phyloP scores from a whole-genome alignment of 2,797 vertebrate species.

The Rhincodon typus region DNA sequence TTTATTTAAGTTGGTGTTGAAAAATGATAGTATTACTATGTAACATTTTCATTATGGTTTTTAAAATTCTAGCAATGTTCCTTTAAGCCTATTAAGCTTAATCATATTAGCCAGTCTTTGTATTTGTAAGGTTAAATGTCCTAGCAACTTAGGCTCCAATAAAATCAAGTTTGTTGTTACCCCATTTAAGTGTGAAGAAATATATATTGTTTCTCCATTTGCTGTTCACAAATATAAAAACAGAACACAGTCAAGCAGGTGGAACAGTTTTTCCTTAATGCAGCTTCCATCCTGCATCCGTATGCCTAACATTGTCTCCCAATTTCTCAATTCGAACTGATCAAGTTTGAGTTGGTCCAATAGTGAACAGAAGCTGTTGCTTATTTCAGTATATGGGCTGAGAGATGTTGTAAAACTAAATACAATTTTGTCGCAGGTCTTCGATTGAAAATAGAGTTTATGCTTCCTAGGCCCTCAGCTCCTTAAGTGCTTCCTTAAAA shows the following conservation, averaged over 20 bases:
- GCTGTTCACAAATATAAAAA: background rate
- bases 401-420: background rate
- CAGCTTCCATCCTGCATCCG: background rate
- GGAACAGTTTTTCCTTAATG: background rate
- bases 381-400: background rate
- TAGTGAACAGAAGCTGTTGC: background rate
- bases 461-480: too few relatives aligned
- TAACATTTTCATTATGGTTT: background rate
- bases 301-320: background rate
- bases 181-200: background rate
- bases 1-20: background rate
- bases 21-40: background rate
- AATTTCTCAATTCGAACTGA: background rate
- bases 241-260: background rate
- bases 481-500: background rate
- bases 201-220: background rate
- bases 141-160: background rate
- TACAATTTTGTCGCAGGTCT: background rate
- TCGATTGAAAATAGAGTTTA: background rate
- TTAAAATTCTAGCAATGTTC: background rate
- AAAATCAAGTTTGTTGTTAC: background rate
- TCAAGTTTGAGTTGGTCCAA: background rate
- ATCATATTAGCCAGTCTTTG: background rate
- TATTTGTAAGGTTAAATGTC: background rate
- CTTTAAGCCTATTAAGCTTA: background rate